Percentiles rank a stretch among this genome's conserved stretches.
Evolutionary conservation across 30 jellyfish, hydroid and myxozoan genomes (phyloP).

Genomic region (Chrysaora quinquecirrha): DNA sequence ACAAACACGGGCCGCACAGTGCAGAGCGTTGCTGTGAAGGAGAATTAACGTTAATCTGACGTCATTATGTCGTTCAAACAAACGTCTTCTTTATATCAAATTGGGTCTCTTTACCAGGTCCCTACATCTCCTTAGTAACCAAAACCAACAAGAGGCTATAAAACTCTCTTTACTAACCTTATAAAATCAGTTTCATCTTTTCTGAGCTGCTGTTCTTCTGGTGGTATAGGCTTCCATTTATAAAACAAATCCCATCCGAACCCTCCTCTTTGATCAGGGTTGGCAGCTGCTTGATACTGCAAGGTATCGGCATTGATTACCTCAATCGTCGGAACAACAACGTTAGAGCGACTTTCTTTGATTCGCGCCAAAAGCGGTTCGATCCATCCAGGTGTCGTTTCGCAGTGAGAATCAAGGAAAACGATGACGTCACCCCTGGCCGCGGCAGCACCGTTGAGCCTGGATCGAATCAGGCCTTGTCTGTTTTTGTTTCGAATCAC

Average conservation of each 20-base stretch:
- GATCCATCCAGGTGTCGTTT: conserved; percentile 99
- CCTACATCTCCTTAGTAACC: no score
- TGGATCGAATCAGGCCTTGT: conserved; percentile 87
- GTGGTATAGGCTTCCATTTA: conserved; percentile 84
- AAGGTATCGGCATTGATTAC: conserved; percentile 92
- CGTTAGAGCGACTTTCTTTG: conserved; percentile 83
- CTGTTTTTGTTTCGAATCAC: conserved; percentile 77
- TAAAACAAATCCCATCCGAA: conserved; percentile 92
- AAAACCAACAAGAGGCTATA: no score
- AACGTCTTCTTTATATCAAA: no score
- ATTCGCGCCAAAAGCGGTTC: conserved; percentile 94
- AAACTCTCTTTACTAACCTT: no score
- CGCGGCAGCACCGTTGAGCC: conserved; percentile 89
- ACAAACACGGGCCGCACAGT: no score
- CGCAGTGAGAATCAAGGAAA: conserved; percentile 96
- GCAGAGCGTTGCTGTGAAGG: no score
- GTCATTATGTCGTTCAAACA: no score
- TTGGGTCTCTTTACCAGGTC: no score
- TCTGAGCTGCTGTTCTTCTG: conserved; percentile 80
- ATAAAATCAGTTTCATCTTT: conserved; percentile 76
- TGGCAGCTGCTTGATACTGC: conserved; percentile 86
- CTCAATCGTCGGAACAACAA: conserved; percentile 94
- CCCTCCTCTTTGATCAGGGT: conserved; percentile 95
- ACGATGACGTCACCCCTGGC: conserved; percentile 90
- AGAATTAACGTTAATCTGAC: no score